Base-by-base conservation (phyloP, 2,888 invertebrate genomes). In the Phyllotreta striolata region DNA sequence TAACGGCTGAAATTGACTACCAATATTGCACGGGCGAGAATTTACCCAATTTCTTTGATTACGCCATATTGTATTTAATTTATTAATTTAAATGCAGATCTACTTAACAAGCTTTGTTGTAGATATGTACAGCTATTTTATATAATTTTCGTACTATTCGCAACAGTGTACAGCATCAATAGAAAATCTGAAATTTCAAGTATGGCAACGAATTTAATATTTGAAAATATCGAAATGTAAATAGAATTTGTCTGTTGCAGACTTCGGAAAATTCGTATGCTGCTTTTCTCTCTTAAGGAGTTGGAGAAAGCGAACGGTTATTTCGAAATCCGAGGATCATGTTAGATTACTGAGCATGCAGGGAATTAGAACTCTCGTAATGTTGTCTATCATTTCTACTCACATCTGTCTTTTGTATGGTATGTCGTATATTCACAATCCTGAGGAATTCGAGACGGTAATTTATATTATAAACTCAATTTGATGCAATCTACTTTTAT, bases 331-430 rank as follows among this genome's bases (percentile, higher is more conserved):
- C 37, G 35, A 49, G 10, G 49, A 49, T 24, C 34, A 9, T 14
- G 34, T 9, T n/a, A 49, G 37, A 35, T 35, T 49, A 35, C 12
- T 49, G n/a, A 49, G 49, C 12, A 49, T 49, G 49, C 49, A 49
- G 37, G 49, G 49, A 35, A 6, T 49, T n/a, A 7, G 49, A 8
- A 6, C 14, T 5, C 12, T 49, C 10, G n/a, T 10, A 7, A 35
- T 49, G 49, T 9, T n/a, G 6, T 8, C 5, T 6, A 35, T 49
- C n/a, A 49, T 49, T 9, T 7, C 6, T n/a, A 9, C 8, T n/a
- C 49, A 49, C 37, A 10, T n/a, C 7, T 6, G 1, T 6, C 10
- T 49, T 13, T 4, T 6, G 2, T 49, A 9, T 34, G 34, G n/a
- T n/a, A 7, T 49, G 5, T 12, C 37, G n/a, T 49, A 35, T 35